Percentiles rank a stretch among this genome's conserved stretches.
Evolutionary conservation across 2,113 vertebrate genomes (phyloP).

Genomic region (Synchiropus splendidus): DNA sequence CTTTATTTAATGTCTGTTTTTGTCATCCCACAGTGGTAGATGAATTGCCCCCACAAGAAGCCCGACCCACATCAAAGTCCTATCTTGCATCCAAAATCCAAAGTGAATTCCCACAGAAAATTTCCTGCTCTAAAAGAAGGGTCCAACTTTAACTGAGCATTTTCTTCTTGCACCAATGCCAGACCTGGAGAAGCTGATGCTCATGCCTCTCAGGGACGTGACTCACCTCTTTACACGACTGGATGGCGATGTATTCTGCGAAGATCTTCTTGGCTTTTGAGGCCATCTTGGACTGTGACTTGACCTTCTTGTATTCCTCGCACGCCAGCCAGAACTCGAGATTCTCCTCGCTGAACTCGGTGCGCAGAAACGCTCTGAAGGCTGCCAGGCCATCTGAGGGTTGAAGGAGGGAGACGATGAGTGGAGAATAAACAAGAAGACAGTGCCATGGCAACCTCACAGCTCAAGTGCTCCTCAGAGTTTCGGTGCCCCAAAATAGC

Average conservation of each 20-base stretch:
- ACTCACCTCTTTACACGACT: conserved; percentile 96
- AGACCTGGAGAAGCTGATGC: no score
- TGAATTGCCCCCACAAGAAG: no score
- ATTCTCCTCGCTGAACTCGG: conserved; percentile 97
- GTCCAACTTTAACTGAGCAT: no score
- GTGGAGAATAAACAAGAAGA: conserved; percentile 30
- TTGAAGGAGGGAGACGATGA: not conserved
- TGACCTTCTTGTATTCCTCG: conserved; percentile 96
- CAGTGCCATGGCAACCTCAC: conserved; percentile 41
- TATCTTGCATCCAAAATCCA: no score
- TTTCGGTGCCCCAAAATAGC: conserved; percentile 46
- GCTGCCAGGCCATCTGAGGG: conserved; percentile 86
- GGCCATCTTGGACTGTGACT: conserved; percentile 94
- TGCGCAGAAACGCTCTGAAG: conserved; percentile 92
- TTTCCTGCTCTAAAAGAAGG: no score
- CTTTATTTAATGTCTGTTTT: no score
- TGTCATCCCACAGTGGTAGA: no score
- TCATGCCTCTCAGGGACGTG: no score
- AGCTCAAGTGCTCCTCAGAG: conserved; percentile 26
- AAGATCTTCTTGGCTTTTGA: conserved; percentile 97
- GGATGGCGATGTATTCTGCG: conserved; percentile 89
- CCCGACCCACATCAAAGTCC: no score
- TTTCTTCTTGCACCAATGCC: no score
- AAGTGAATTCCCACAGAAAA: no score
- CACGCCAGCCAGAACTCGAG: conserved; percentile 98